A percentile compares a stretch with the other conserved stretches of the same genome.
phyloP scores from a whole-genome alignment of 1,140 invertebrate species.

The Mamestra configurata region DNA sequence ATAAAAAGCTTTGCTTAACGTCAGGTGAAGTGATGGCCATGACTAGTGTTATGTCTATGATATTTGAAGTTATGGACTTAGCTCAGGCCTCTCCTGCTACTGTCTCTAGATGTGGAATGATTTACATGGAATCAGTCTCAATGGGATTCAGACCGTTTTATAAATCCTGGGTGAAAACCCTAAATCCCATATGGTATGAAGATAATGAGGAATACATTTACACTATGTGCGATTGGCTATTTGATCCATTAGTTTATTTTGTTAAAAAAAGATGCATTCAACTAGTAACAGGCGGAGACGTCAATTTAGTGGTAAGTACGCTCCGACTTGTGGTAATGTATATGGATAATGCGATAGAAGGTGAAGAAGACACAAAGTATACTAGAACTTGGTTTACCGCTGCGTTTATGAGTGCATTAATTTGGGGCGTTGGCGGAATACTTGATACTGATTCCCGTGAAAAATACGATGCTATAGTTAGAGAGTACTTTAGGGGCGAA shows the following conservation, averaged over 20 bases:
- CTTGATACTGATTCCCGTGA: slow-evolving; percentile 91
- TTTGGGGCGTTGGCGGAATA: slow-evolving; percentile 95
- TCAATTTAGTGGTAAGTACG: slow-evolving; percentile 92
- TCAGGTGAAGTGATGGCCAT: slow-evolving; percentile 97
- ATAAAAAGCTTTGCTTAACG: slow-evolving; percentile 96
- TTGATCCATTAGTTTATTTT: slow-evolving; percentile 91
- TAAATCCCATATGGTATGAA: slow-evolving; percentile 90
- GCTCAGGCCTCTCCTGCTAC: slow-evolving; percentile 96
- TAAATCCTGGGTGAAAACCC: slow-evolving; percentile 92
- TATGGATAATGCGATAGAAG: slow-evolving; percentile 91
- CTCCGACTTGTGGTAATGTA: slow-evolving; percentile 93
- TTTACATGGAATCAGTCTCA: slow-evolving; percentile 95
- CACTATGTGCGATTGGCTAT: slow-evolving; percentile 92
- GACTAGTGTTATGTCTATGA: slow-evolving; percentile 95
- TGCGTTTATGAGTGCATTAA: slow-evolving; percentile 92
- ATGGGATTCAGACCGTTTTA: slow-evolving; percentile 92
- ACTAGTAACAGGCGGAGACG: slow-evolving; percentile 92
- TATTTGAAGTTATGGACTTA: slow-evolving; percentile 98
- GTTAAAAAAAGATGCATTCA: slow-evolving; percentile 91
- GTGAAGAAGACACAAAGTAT: slow-evolving; percentile 91
- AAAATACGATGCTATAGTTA: slow-evolving; percentile 91
- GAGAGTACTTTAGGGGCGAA: slow-evolving; percentile 89
- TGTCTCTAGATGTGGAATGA: slow-evolving; percentile 98
- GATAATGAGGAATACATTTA: slow-evolving; percentile 90
- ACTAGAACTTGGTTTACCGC: slow-evolving; percentile 92